Evolutionary conservation across 2,888 invertebrate species (phyloP), one percentile per base, ranked within the genome.

Genomic region (Leucophenga maculata): DNA sequence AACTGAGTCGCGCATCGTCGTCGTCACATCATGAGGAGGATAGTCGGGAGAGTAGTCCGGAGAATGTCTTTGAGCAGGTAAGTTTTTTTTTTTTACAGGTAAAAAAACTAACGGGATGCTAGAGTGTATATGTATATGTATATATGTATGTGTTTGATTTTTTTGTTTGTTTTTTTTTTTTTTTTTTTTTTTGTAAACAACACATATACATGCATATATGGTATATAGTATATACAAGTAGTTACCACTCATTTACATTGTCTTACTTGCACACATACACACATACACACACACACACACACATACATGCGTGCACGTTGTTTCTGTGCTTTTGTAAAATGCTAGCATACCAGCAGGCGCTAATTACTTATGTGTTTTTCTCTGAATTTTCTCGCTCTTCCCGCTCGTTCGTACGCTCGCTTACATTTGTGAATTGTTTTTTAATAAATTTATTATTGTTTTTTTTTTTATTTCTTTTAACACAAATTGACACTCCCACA

Each of bases 1-100:
- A 96, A 89, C 94, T 96, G 86, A 96, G 95, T 77, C 92, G 96
- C 77, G 96, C 96, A 6, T 95, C 95, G 85, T 95, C 95, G 87
- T 95, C 95, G 70, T 95, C 95, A 48, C 95, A 96, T 82, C 95
- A 95, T 86, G 87, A 87, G 76, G 88, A 88, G 77, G 95, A 95
- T 85, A 95, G 94, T 80, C 92, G 94, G 62, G 95, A 95, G 83
- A 94, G 94, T 83, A 94, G 95, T 64, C 95, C 96, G 1, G 96
- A 96, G 86, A 91, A 94, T 85, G 95, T 95, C 75, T 92, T 95
- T 77, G 93, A 94, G 85, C 92, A 93, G 86, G 91, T 91, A 89
- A 48, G 60, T 68, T n/a, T 20, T n/a, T n/a, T n/a, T n/a, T n/a
- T n/a, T n/a, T n/a, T n/a, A n/a, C n/a, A n/a, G n/a, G n/a, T n/a